Base-by-base conservation (phyloP, 2,797 vertebrate genomes). In the Oreonectes daqikongensis region DNA sequence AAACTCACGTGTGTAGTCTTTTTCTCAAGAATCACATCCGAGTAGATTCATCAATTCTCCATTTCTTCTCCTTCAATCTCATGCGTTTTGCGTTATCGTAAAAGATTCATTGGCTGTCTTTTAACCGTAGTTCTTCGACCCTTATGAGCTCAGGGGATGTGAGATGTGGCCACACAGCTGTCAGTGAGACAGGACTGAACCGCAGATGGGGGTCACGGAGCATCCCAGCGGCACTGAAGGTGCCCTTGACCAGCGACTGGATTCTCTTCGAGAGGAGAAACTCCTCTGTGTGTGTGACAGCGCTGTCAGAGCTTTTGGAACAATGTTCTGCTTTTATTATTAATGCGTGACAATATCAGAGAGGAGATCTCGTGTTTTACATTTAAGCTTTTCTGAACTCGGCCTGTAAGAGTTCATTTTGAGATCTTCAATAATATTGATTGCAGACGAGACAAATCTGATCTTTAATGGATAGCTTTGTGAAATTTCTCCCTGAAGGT, bases 221-320 rank as follows among this genome's bases (percentile, higher is more conserved):
- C 88, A 84, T 84, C 81, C 81, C 85, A 88, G 88, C 89, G 88
- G 81, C 88, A 87, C 90, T 89, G 90, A 92, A 81, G 91, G 90
- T 93, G 91, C 90, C 92, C 90, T 93, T 91, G 89, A 86, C 84
- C 86, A 17, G 83, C 68, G 2, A 87, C 88, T 87, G 85, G 85
- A 86, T 83, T 92, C 90, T 88, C 87, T 88, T 92, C 88, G 88
- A 88, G 85, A 75, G 87, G 88, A 92, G 82, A 79, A 85, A 84
- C 85, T 86, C 77, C 86, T 81, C 84, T 75, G 87, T 72, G 60
- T 81, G 88, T 87, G 87, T 88, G 84, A 91, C 88, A 81, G 82
- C 82, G 73, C 81, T 79, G 71, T 72, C 72, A 72, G 76, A 22
- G 26, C 35, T 40, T 71, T 53, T 15, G 15, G 30, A 64, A 73